Base-by-base conservation (phyloP, 2,113 vertebrate genomes). In the Corythornis madagascariensis region DNA sequence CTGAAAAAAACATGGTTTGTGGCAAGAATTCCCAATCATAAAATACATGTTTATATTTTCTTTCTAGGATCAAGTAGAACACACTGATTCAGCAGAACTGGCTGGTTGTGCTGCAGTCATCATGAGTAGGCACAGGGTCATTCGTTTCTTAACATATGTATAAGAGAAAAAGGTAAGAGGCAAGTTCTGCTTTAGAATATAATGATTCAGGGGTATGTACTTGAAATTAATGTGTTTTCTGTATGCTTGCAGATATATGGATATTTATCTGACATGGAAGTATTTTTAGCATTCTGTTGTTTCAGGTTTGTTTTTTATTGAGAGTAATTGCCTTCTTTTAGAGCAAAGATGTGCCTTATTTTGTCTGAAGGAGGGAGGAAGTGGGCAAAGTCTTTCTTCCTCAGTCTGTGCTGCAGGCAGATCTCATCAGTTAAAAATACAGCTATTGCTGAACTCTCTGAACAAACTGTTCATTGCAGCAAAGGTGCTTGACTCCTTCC, bases 81-180 rank as follows among this genome's bases (percentile, higher is more conserved):
- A 86, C 64, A 94, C 90, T 93, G 96, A 96, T 91, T 97, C 96
- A 97, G 94, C 95, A 96, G 94, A 94, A 88, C 79, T 95, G 94
- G 78, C 96, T 97, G 94, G 76, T 88, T 82, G 72, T 94, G 84
- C 93, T 91, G 88, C 94, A 83, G 85, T 91, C 96, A 96, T 91
- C 95, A 98, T 98, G 97, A 97, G 94, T 93, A 97, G 97, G 92
- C 96, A 96, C 89, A 95, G 89, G 94, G 91, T 94, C 81, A 86
- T 86, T 91, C 12, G 26, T 96, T 97, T 94, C 93, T 93, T 96
- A 95, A 93, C 95, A 90, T 64, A 28, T 95, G 74, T 95, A 7
- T 98, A 94, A 95, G 52, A 93, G 70, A 83, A 95, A 96, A 97
- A 98, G 97, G 98, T 98, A 97, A 95, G 96, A 93, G 80, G 78